Percentiles rank a stretch among this genome's conserved stretches.
Evolutionary conservation across 2,888 invertebrate genomes (phyloP).

Genomic region (Epinotia demarniana): DNA sequence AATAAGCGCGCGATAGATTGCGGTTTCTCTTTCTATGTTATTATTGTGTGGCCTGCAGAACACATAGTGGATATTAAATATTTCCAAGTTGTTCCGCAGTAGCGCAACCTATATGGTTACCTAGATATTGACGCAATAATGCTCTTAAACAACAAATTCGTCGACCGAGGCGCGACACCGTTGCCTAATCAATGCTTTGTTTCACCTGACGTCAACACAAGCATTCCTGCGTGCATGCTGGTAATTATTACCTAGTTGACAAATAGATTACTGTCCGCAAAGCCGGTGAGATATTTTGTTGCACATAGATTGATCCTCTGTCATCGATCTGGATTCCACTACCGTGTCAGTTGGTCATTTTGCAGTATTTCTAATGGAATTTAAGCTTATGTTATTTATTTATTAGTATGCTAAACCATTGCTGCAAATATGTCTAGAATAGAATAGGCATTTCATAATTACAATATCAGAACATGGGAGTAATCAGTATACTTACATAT

Average conservation of each 20-base stretch:
- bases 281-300: constrained; percentile 37
- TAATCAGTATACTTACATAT: too few species aligned
- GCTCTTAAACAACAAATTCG: constrained; percentile 33
- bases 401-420: too few species aligned
- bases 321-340: constrained; percentile 25
- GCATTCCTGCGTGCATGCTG: constrained; percentile 33
- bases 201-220: constrained; percentile 38
- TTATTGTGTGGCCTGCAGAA: not conserved
- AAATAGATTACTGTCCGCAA: constrained; percentile 36
- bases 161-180: constrained; percentile 21
- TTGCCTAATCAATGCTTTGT: constrained; percentile 42
- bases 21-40: not conserved
- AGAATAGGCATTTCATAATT: too few species aligned
- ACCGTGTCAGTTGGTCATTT: not conserved
- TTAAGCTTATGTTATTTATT: too few species aligned
- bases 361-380: not conserved
- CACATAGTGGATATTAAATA: not conserved
- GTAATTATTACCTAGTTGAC: constrained; percentile 39
- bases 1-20: not conserved
- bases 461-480: too few species aligned
- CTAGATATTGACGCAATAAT: constrained; percentile 11
- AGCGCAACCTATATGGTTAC: not conserved
- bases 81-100: not conserved
- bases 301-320: constrained; percentile 29
- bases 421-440: too few species aligned